Evolutionary conservation across 2,797 vertebrate genomes (phyloP).

Genomic region (Merluccius polli): DNA sequence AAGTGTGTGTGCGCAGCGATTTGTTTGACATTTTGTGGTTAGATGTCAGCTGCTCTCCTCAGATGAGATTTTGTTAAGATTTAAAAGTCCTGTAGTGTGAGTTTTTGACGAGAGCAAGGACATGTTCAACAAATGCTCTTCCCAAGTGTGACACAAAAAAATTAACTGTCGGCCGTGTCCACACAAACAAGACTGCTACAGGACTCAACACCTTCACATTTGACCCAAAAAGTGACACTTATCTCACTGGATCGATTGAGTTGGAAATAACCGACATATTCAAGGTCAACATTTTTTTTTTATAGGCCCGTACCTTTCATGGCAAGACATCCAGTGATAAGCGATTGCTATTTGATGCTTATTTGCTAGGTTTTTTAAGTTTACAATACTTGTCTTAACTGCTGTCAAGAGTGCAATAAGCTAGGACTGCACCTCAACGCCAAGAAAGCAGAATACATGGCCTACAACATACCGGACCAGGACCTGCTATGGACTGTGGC

Average conservation of each 20-base stretch:
- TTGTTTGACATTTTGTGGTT: not conserved
- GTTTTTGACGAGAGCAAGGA: too few relatives aligned
- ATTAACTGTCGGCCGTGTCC: not conserved
- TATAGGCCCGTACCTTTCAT: not conserved
- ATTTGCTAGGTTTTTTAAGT: too few relatives aligned
- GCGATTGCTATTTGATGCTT: too few relatives aligned
- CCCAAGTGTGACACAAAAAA: too few relatives aligned
- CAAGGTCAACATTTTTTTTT: too few relatives aligned
- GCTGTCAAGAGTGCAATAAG: too few relatives aligned
- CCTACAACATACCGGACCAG: too few relatives aligned
- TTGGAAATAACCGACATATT: not conserved
- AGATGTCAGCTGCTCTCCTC: not conserved
- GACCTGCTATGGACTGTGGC: too few relatives aligned
- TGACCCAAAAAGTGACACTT: not conserved
- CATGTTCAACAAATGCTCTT: too few relatives aligned
- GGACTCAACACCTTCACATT: not conserved
- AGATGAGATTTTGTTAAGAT: not conserved
- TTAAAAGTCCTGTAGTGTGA: not conserved
- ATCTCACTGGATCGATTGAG: not conserved
- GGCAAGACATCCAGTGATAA: not conserved
- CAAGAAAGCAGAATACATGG: too few relatives aligned
- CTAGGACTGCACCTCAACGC: too few relatives aligned
- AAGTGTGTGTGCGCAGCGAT: not conserved
- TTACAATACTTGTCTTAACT: too few relatives aligned
- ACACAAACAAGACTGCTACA: not conserved